Base-by-base conservation (phyloP, 2,797 vertebrate genomes). In the Rhabdophis nuchalis region DNA sequence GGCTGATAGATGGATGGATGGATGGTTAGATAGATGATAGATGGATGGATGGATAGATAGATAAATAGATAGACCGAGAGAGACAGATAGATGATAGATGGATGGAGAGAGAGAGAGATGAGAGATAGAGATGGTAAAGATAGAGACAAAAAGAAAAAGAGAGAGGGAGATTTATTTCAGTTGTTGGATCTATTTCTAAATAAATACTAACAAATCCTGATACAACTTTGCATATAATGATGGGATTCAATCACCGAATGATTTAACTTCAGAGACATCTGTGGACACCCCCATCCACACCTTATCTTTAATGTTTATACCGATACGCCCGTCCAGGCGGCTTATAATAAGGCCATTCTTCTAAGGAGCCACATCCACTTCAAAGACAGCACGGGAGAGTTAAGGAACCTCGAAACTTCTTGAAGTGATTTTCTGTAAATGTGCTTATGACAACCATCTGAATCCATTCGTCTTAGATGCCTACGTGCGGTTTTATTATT, bases 341-440 rank as follows among this genome's bases (percentile, higher is more conserved):
- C 96, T 98, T 98, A 97, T 96, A 97, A 96, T 96, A 97, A 97
- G 96, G 36, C 18, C 97, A 97, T 97, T n/a, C 5, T 57, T 89
- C 54, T 97, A 97, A 96, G 96, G 95, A 93, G 96, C 95, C 96
- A 91, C 88, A 97, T 96, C 92, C 86, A 98, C 97, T 97, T 98
- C 97, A 98, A 98, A 98, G 97, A 95, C 96, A 93, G 95, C 91
- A 94, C 95, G 94, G 96, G 95, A 96, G 96, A 29, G 95, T 96
- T 97, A 97, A 96, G 95, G 68, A 56, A 96, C 97, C 96, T 96
- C 57, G 97, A 98, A n/a, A 50, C 36, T 96, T 96, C 97, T 95
- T 97, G 96, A 97, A 97, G 97, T 97, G 97, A 97, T 97, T 97
- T 97, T 97, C 96, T 92, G 94, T 97, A 97, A 98, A 97, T 97